Percentiles rank a stretch among this genome's conserved stretches.
These are phyloP conservation scores for Tupaia tana DNA, from an alignment of 2,113 vertebrate species.

Conservation along the genomic window DNA sequence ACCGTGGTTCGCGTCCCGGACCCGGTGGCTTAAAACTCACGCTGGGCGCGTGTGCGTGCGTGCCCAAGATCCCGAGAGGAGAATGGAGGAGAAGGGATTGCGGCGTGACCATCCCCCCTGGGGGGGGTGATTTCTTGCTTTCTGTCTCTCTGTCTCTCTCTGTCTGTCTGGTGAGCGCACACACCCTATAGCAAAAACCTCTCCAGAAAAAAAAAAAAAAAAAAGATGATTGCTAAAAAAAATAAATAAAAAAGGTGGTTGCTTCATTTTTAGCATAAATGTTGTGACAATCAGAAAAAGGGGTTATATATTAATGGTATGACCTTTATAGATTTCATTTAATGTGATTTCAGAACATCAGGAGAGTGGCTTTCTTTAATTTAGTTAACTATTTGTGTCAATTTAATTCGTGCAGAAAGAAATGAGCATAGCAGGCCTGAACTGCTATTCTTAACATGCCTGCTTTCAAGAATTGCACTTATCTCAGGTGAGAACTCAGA, in stretches of 20 bases:
- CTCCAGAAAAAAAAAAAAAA: no score
- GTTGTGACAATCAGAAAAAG: background rate
- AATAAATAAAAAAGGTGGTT: background rate
- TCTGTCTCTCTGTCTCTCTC: no score
- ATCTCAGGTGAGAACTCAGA: background rate
- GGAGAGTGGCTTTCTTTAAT: background rate
- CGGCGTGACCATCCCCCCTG: no score
- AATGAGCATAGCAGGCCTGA: background rate
- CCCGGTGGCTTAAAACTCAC: no score
- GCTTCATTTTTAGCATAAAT: background rate
- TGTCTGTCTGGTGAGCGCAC: no score
- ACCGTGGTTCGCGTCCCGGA: no score
- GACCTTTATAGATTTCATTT: background rate
- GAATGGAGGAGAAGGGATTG: no score
- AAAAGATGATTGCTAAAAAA: no score
- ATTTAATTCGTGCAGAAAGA: background rate
- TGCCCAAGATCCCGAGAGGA: no score
- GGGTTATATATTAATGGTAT: background rate
- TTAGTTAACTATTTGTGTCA: background rate
- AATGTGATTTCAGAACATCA: background rate
- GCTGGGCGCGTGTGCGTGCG: no score
- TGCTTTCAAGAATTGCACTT: background rate
- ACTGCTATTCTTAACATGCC: background rate
- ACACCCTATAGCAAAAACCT: no score
- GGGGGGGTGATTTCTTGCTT: no score